Evolutionary conservation across 2,113 vertebrate genomes (phyloP), one percentile per base, ranked within the genome.

Genomic region (Illadopsis cleaveri): DNA sequence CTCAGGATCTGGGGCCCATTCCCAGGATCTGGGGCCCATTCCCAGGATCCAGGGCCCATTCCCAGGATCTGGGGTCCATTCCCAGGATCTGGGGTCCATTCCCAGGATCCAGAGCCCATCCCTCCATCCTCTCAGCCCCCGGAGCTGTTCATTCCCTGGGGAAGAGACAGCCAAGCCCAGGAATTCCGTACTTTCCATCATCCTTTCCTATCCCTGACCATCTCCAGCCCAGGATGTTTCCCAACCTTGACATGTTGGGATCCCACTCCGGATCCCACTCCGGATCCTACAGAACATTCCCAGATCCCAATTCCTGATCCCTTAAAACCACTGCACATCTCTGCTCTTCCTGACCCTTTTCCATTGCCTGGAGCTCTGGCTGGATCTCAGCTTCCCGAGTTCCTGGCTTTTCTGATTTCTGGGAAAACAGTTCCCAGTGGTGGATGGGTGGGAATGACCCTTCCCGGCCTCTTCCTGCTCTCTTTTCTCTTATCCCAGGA

Each of bases 41-140:
- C 17, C 68, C 1, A 1, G 5, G 15, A 4, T 42, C 37, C 2
- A 1, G 20, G 2, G 2, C 3, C 4, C 15, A 33, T 54, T 5
- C 50, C 30, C 6, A 3, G 37, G 15, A 3, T 53, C 15, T 2
- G 6, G 50, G 4, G 1, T 10, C 10, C 68, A 12, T 47, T 4
- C 13, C 13, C 7, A 4, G 2, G 4, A 5, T 42, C 38, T 2
- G 5, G 47, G 2, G 4, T 8, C 15, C 28, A 31, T 70, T 4
- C 20, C 47, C 7, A 2, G n/a, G 4, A 5, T 68, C 24, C 3
- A 6, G 33, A 5, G 17, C 7, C 48, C 27, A 51, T 68, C 35
- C n/a, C 35, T 50, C 48, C 48, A 25, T 15, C 48, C 48, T 14
- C 48, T 25, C 14, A 50, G 48, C 24, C 48, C 24, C 48, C 0